Evolutionary conservation across 2,888 invertebrate species (phyloP).

Genomic region (Graphium colonna): DNA sequence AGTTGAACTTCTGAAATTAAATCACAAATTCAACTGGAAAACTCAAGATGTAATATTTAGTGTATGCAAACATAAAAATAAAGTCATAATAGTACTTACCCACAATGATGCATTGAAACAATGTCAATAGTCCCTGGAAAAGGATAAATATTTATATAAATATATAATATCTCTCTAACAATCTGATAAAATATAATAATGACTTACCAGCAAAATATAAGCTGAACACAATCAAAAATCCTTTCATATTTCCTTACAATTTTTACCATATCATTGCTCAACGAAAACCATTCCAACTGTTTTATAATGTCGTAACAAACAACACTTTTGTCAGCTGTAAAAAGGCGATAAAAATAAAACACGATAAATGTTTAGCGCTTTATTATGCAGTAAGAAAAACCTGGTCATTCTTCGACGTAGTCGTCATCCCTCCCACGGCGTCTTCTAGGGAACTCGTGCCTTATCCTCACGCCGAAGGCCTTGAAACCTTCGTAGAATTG

Average conservation of each 20-base stretch:
- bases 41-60: no score
- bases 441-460: slow-evolving; percentile 43
- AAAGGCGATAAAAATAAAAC: slow-evolving; percentile 14
- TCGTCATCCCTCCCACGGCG: not conserved
- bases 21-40: no score
- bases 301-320: slow-evolving; percentile 3
- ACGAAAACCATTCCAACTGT: not conserved
- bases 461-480: slow-evolving; percentile 51
- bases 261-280: no score
- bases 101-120: slow-evolving; percentile 13
- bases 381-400: slow-evolving; percentile 7
- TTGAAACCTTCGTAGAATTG: slow-evolving; percentile 64
- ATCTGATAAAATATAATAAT: not conserved
- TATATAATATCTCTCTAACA: no score
- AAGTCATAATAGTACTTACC: slow-evolving; percentile 7
- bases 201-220: slow-evolving; percentile 25
- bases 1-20: not conserved
- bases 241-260: slow-evolving; percentile 1
- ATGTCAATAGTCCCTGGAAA: slow-evolving; percentile 8
- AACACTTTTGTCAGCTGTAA: not conserved
- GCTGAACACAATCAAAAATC: not conserved
- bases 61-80: no score
- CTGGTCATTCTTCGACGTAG: not conserved
- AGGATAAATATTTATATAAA: not conserved
- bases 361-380: slow-evolving; percentile 8